These are phyloP conservation scores for Zygothrica quintamaculata DNA, from an alignment of 2,888 invertebrate species.

Conservation along the genomic window DNA sequence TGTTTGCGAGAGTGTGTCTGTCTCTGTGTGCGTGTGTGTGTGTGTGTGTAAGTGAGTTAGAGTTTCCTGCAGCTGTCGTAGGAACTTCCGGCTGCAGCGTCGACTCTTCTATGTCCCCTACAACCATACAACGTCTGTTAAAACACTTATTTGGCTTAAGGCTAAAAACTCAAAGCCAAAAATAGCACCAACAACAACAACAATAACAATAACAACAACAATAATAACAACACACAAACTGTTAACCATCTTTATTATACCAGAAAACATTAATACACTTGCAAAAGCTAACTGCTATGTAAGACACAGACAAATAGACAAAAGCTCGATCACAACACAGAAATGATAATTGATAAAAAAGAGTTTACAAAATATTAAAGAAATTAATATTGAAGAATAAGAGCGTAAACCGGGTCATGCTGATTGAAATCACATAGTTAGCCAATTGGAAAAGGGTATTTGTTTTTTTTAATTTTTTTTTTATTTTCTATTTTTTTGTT, in stretches of 20 bases:
- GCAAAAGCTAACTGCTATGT: slow-evolving; percentile 14
- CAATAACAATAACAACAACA: slow-evolving; percentile 40
- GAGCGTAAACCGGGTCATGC: too few species aligned
- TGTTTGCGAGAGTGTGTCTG: slow-evolving; percentile 11
- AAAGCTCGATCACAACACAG: too few species aligned
- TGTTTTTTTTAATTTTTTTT: neutral
- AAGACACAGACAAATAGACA: neutral
- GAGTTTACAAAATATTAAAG: too few species aligned
- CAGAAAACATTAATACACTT: slow-evolving; percentile 40
- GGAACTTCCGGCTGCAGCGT: slow-evolving; percentile 75
- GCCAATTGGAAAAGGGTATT: slow-evolving; percentile 16
- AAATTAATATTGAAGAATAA: too few species aligned
- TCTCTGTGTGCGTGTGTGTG: slow-evolving; percentile 13
- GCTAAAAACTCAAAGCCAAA: slow-evolving; percentile 79
- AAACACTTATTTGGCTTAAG: slow-evolving; percentile 79
- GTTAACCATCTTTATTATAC: slow-evolving; percentile 29
- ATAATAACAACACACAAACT: slow-evolving; percentile 10
- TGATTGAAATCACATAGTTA: neutral
- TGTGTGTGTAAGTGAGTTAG: slow-evolving; percentile 78
- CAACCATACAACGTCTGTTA: slow-evolving; percentile 65
- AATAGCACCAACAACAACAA: slow-evolving; percentile 50
- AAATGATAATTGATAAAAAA: too few species aligned
- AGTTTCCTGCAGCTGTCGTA: slow-evolving; percentile 80
- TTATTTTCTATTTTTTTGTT: neutral
- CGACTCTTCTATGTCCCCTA: slow-evolving; percentile 37